Evolutionary conservation across 2,888 invertebrate species (phyloP), one percentile per base, ranked within the genome.

Genomic region (Cyrtodaria siliqua): DNA sequence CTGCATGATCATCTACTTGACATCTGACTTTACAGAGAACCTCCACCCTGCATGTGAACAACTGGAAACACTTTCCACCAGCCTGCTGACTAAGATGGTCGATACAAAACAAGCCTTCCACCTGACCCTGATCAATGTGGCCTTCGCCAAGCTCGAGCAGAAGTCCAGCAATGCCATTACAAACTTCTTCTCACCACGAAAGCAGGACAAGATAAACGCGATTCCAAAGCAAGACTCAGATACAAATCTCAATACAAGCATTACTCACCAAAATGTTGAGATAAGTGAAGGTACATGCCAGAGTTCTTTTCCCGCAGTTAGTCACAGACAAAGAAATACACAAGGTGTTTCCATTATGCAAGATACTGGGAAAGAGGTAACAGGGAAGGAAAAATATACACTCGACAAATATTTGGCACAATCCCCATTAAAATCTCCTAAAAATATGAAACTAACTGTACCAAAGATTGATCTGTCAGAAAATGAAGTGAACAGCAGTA

Each of bases 71-170:
- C 47, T 87, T 12, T 70, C 85, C 2, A 78, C 82, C 68, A 56
- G 64, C 26, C 73, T 90, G 52, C 85, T 89, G 55, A 57, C 61
- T 33, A 89, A 86, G 61, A 40, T 89, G 49, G 83, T 90, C 16
- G 78, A 89, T 57, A 52, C 67, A 2, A 81, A 67, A 26, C 38
- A 81, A 14, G 83, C 85, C 50, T 88, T 89, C 59, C 87, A 87
- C 60, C 70, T 90, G 6, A 87, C 87, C 6, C 74, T 89, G 12
- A 86, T 89, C 26, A 89, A 89, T 56, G 83, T 90, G 4, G 85
- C 87, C 20, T 87, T 90, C 64, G 74, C 89, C 53, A 90, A 88
- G 44, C 59, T 90, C 23, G 75, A 72, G 50, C 79, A 84, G 20
- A 75, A 70, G 47, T 60, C 75, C 20, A 64, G 55, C 44, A 80